Base-by-base conservation (phyloP, 2,888 invertebrate genomes). In the Sphaerophoria rueppellii region DNA sequence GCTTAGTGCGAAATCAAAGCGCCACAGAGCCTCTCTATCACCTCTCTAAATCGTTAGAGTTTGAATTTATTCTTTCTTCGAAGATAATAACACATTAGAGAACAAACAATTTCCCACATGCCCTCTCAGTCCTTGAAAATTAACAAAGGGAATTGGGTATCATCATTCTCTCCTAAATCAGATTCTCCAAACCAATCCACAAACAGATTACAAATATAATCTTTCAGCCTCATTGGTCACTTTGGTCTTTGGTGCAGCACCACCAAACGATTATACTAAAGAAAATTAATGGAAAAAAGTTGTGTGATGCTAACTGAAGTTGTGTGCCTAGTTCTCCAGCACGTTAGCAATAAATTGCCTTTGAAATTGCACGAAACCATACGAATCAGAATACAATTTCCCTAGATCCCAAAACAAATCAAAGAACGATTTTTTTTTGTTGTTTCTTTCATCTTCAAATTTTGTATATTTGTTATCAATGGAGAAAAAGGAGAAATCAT, bases 361-460 rank as follows among this genome's bases (percentile, higher is more conserved):
- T 34, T 24, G 24, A 71, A 76, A 50, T 75, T 46, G 14, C 43
- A 11, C 43, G 9, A 12, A 43, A 43, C 43, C 4, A 6, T 40
- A 40, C 7, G 12, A 43, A 60, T 58, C 2, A 54, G 34, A 58
- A 40, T 14, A 40, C 11, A 50, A 35, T 67, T 24, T 82, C 82
- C 82, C 79, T 37, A 50, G 46, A 54, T 83, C 82, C 82, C 79
- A 58, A 35, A 82, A 57, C 70, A 82, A 82, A 82, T 82, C 79
- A 78, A 61, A 82, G 65, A 74, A 54, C 43, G n/a, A 48, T 48
- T 5, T 52, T 63, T 74, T 37, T 12, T 50, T 63, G n/a, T 4
- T 24, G 6, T 7, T 40, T 7, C 12, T 43, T 43, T 43, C 43
- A n/a, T 24, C 35, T 74, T 79, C 74, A 63, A 50, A 82, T 48